Base-by-base conservation (phyloP, 2,113 vertebrate species). In the Halcyon senegalensis region DNA sequence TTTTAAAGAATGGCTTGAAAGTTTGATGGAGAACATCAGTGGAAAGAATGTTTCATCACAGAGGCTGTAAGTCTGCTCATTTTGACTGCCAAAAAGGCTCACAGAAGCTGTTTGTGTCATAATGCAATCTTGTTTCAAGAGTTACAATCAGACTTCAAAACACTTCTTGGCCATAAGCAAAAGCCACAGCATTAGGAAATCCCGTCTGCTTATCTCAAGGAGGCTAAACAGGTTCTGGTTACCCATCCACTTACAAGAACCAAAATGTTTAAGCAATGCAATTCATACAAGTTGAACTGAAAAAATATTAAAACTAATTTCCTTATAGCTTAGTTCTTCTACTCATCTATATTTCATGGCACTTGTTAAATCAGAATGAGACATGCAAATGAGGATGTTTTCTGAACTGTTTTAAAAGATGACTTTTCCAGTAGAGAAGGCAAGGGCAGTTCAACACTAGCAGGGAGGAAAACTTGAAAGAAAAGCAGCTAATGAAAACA, bases 121-220 rank as follows among this genome's bases (percentile, higher is more conserved):
- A 91, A 76, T 90, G 50, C 46, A 70, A 84, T 72, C 20, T 81
- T 88, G 51, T 95, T 77, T 90, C 84, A 59, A 53, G 74, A 95
- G 56, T 72, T 78, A 83, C 46, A 74, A 72, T 62, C 84, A 96
- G 90, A 89, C 82, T 95, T 95, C 90, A 89, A 94, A 97, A 93
- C 90, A 80, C 28, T 87, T 81, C 31, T 69, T 73, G 70, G 48
- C 77, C 69, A 55, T 11, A 11, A 84, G 39, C 3, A 3, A 94
- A 96, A 92, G 70, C 64, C 69, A 81, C 79, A 94, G 84, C 75
- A 81, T 44, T 93, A 83, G 79, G 80, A 92, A 95, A 96, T 90
- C 48, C 75, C 63, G 43, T 58, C 37, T 87, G 85, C 77, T 87
- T 91, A 96, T 96, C 94, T 94, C 70, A 68, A 37, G n/a, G 51